These are phyloP conservation scores for Branchinecta lynchi DNA, from an alignment of 1,140 invertebrate species.

Conservation along the genomic window DNA sequence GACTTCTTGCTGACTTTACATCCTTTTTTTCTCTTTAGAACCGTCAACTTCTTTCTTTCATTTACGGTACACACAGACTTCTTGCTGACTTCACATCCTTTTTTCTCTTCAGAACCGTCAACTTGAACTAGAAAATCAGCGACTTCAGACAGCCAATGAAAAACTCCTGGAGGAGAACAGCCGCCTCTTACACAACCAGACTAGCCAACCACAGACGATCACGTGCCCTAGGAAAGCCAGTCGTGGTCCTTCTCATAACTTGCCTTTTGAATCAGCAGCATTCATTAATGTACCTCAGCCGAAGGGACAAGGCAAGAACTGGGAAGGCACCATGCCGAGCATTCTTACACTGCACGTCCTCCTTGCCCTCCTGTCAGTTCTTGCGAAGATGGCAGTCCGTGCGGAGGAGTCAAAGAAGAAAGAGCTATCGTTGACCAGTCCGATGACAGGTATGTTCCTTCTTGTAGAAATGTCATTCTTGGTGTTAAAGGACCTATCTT, in stretches of 20 bases:
- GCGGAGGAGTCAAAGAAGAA: not conserved
- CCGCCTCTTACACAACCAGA: not conserved
- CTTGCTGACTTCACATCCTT: no score
- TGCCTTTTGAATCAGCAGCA: slow-evolving; percentile 4
- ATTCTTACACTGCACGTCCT: not conserved
- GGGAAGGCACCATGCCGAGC: not conserved
- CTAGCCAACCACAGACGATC: not conserved
- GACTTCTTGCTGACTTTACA: no score
- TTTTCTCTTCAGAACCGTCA: no score
- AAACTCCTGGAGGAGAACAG: slow-evolving; percentile 1
- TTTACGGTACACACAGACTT: no score
- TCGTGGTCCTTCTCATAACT: not conserved
- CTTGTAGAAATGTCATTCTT: no score
- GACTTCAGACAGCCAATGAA: not conserved
- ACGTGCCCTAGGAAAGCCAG: not conserved
- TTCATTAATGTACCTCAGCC: not conserved
- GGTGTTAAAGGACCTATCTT: no score
- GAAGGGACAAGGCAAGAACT: not conserved
- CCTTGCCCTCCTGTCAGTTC: not conserved
- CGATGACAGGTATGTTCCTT: not conserved
- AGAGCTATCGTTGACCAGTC: not conserved
- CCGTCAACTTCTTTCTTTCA: no score
- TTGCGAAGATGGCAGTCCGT: not conserved
- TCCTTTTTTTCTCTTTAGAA: no score
- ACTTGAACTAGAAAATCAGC: not conserved